These are phyloP conservation scores for Morpho deidamia DNA, from an alignment of 2,888 invertebrate genomes.

Conservation along the genomic window DNA sequence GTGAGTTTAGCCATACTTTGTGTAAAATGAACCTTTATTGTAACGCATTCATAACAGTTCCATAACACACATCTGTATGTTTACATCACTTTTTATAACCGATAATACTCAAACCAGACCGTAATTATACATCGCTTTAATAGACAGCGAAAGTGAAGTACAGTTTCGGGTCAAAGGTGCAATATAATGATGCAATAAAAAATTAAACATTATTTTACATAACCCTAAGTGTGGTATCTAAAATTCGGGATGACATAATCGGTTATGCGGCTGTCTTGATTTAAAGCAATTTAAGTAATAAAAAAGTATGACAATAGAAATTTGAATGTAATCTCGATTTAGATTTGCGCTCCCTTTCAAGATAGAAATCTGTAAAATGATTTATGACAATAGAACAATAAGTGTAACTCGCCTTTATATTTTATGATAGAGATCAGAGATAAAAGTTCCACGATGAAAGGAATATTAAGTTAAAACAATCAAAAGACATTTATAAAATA, in stretches of 20 bases:
- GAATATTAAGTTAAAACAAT: too few relatives aligned
- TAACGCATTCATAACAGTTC: too few relatives aligned
- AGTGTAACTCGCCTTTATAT: too few relatives aligned
- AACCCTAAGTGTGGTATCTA: background rate
- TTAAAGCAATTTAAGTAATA: background rate
- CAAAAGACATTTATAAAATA: too few relatives aligned
- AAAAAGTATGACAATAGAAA: conserved; percentile 4
- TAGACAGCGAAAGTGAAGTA: conserved; percentile 20
- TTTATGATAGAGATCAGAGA: too few relatives aligned
- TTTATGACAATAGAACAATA: background rate
- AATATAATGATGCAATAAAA: background rate
- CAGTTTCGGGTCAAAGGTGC: conserved; percentile 16
- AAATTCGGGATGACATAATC: conserved; percentile 13
- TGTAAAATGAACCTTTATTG: too few relatives aligned
- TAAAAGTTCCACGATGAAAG: too few relatives aligned
- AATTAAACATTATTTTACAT: background rate
- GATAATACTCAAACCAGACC: too few relatives aligned
- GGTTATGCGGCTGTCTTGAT: conserved; percentile 11
- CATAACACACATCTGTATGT: too few relatives aligned
- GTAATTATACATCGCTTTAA: conserved; percentile 13
- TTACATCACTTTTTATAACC: too few relatives aligned
- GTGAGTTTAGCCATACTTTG: too few relatives aligned
- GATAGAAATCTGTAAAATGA: background rate
- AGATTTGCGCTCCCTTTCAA: background rate
- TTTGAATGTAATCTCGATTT: background rate